Percentiles rank a stretch among this genome's conserved stretches.
Evolutionary conservation across 2,797 vertebrate species (phyloP).

Genomic region (Centroberyx gerrardi): DNA sequence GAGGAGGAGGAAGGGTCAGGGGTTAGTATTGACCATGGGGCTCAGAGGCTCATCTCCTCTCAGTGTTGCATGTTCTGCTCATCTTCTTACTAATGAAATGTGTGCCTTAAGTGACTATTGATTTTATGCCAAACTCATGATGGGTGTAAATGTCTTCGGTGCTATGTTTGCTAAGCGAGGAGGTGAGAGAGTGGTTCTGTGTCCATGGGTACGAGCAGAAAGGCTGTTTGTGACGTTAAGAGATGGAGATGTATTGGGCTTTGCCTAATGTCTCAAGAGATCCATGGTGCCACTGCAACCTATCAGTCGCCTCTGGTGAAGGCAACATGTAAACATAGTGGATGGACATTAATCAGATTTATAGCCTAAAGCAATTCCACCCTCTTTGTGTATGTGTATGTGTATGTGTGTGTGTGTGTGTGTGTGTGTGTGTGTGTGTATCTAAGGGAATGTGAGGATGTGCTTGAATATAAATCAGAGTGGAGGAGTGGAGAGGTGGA

Average conservation of each 20-base stretch:
- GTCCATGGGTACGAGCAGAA: slow-evolving; percentile 39
- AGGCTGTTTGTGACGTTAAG: slow-evolving; percentile 40
- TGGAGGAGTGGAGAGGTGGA: slow-evolving; percentile 14
- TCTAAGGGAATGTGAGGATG: slow-evolving; percentile 59
- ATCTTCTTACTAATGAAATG: slow-evolving; percentile 83
- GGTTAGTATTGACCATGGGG: slow-evolving; percentile 69
- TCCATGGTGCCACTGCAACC: slow-evolving; percentile 55
- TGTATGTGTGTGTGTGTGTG: slow-evolving; percentile 19
- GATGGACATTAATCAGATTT: slow-evolving; percentile 73
- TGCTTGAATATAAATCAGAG: slow-evolving; percentile 64
- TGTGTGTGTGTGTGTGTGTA: slow-evolving; percentile 37
- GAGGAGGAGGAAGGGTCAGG: slow-evolving; percentile 30
- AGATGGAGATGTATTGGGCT: slow-evolving; percentile 47
- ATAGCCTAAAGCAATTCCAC: slow-evolving; percentile 48
- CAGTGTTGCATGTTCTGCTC: slow-evolving; percentile 55
- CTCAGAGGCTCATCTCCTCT: slow-evolving; percentile 58
- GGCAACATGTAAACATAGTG: slow-evolving; percentile 64
- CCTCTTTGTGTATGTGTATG: slow-evolving; percentile 16
- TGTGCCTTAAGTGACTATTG: slow-evolving; percentile 81
- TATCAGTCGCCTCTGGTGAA: slow-evolving; percentile 45
- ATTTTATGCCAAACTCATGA: slow-evolving; percentile 80
- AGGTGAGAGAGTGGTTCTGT: slow-evolving; percentile 9
- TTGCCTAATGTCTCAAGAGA: slow-evolving; percentile 61
- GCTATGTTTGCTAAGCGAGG: slow-evolving; percentile 26
- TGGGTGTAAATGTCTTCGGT: slow-evolving; percentile 65